Conservation (phyloP, 2,797 vertebrate genomes). For the Carcharodon carcharias region DNA sequence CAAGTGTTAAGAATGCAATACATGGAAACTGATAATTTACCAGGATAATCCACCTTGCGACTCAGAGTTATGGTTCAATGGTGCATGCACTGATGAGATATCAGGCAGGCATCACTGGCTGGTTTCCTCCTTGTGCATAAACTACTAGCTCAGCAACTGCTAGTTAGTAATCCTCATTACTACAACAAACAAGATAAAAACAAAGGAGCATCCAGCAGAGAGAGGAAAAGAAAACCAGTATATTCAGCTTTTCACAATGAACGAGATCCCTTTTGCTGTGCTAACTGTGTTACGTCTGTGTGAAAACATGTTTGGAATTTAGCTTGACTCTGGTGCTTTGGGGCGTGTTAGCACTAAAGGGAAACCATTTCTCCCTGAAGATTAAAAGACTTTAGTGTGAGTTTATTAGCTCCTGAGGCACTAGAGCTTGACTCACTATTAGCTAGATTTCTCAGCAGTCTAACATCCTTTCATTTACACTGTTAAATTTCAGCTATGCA, state of each 20-base stretch:
- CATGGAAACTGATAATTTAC: background rate
- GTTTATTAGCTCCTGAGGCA: constrained; percentile 26
- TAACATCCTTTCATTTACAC: constrained; percentile 5
- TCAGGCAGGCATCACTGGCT: background rate
- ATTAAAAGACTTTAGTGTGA: constrained; percentile 15
- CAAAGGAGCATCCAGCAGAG: background rate
- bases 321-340: constrained; percentile 28
- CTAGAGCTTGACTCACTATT: background rate
- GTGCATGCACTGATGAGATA: background rate
- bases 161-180: background rate
- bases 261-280: background rate
- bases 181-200: background rate
- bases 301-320: constrained; percentile 11
- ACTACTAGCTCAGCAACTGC: constrained; percentile 1
- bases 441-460: background rate
- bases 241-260: background rate
- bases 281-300: background rate
- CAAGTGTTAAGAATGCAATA: background rate
- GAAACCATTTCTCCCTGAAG: constrained; percentile 30
- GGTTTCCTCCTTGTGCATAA: background rate
- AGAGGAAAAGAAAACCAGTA: background rate
- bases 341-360: constrained; percentile 25
- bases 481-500: constrained; percentile 6
- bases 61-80: background rate
- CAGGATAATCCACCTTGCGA: background rate